Percentiles rank a stretch among this genome's conserved stretches.
Evolutionary conservation across 2,888 invertebrate genomes (phyloP).

Genomic region (Leucophenga montana): DNA sequence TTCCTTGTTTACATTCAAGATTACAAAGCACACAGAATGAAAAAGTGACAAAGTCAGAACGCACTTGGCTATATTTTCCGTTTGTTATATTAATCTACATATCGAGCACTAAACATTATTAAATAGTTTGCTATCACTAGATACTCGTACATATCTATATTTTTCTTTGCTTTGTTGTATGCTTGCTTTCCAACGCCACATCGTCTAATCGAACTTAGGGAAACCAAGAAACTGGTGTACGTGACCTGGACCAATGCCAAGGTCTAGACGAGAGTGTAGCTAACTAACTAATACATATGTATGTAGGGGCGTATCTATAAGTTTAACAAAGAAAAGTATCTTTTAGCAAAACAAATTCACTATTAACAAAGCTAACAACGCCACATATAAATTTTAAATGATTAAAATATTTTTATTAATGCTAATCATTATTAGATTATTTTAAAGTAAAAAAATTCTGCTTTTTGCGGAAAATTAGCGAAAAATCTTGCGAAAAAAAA

Average conservation of each 20-base stretch:
- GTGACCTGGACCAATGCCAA: conserved; percentile 65
- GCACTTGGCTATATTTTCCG: too few relatives aligned
- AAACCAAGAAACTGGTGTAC: conserved; percentile 40
- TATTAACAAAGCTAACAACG: conserved; percentile 13
- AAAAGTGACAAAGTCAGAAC: too few relatives aligned
- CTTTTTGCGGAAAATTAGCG: not conserved
- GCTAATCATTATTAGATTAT: conserved; percentile 52
- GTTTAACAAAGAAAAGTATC: conserved; percentile 28
- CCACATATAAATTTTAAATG: conserved; percentile 44
- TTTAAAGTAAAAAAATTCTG: not conserved
- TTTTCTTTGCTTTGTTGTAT: not conserved
- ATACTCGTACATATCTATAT: not conserved
- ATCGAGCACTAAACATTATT: too few relatives aligned
- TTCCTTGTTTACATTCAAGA: too few relatives aligned
- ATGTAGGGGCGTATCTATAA: too few relatives aligned
- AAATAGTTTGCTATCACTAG: conserved; percentile 10
- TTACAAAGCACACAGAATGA: too few relatives aligned
- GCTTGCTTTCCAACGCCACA: not conserved
- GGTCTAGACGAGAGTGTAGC: conserved; percentile 39
- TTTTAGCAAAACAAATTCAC: not conserved
- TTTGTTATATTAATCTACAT: too few relatives aligned
- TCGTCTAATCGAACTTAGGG: not conserved
- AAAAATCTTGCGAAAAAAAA: conserved; percentile 2
- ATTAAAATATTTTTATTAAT: conserved; percentile 61
- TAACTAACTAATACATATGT: too few relatives aligned